Evolutionary conservation across 2,113 vertebrate genomes (phyloP).

Genomic region (Hyperopisus bebe): DNA sequence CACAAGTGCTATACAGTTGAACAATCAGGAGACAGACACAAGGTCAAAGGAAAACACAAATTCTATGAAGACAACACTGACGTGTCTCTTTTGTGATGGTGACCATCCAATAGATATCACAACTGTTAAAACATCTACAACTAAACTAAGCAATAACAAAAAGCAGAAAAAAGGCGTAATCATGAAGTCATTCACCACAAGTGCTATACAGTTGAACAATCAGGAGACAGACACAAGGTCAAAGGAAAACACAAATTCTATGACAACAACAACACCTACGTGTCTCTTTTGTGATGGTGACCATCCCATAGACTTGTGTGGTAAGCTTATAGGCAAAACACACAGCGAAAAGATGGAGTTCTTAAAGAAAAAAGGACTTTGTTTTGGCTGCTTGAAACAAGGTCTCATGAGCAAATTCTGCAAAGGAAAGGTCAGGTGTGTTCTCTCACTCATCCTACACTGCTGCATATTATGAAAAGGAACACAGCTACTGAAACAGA

Average conservation of each 20-base stretch:
- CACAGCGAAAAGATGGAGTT: background rate
- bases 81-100: background rate
- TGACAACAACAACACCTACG: background rate
- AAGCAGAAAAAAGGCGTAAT: background rate
- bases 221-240: background rate
- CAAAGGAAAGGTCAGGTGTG: background rate
- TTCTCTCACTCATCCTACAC: background rate
- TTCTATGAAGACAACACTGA: background rate
- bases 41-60: background rate
- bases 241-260: background rate
- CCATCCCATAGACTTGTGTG: background rate
- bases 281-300: background rate
- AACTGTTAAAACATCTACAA: background rate
- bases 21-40: background rate
- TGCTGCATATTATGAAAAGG: background rate
- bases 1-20: background rate
- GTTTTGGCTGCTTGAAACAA: background rate
- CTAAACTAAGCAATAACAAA: background rate
- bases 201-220: background rate
- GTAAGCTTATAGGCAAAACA: background rate
- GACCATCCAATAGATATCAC: background rate
- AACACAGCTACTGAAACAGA: background rate
- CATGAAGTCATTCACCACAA: background rate
- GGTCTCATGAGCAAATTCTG: background rate
- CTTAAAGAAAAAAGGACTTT: background rate